Evolutionary conservation across 2,113 vertebrate species (phyloP).

Genomic region (Regulus satrapa): DNA sequence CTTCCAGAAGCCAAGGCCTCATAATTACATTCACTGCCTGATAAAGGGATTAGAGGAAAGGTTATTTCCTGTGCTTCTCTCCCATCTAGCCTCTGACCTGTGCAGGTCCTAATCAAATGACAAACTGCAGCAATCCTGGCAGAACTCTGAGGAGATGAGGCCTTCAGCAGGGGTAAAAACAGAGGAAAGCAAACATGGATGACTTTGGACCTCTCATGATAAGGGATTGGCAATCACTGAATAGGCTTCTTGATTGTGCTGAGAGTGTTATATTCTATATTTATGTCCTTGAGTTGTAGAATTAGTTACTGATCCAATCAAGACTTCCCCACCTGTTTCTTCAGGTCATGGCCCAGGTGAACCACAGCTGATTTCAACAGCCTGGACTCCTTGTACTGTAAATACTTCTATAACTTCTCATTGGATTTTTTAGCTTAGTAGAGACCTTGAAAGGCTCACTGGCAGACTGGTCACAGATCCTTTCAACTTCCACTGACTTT

Average conservation of each 20-base stretch:
- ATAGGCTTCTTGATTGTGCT: slow-evolving; percentile 18
- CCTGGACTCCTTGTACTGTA: not conserved
- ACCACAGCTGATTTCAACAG: not conserved
- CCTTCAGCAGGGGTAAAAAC: not conserved
- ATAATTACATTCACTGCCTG: not conserved
- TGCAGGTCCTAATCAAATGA: not conserved
- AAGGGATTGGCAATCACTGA: not conserved
- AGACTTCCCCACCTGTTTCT: not conserved
- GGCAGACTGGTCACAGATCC: not conserved
- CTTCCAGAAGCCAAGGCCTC: not conserved
- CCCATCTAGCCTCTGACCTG: not conserved
- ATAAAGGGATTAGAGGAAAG: not conserved
- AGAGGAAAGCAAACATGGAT: not conserved
- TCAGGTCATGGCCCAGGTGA: not conserved
- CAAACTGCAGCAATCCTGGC: not conserved
- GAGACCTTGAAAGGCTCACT: not conserved
- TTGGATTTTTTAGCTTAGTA: not conserved
- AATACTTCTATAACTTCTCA: not conserved
- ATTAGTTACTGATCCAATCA: not conserved
- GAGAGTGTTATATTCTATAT: not conserved
- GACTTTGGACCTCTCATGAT: slow-evolving; percentile 2
- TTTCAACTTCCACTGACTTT: not conserved
- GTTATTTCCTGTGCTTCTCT: not conserved
- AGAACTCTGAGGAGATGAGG: not conserved
- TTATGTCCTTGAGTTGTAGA: not conserved